Evolutionary conservation across 1,140 invertebrate genomes (phyloP).

Genomic region (Cotesia glomerata): DNA sequence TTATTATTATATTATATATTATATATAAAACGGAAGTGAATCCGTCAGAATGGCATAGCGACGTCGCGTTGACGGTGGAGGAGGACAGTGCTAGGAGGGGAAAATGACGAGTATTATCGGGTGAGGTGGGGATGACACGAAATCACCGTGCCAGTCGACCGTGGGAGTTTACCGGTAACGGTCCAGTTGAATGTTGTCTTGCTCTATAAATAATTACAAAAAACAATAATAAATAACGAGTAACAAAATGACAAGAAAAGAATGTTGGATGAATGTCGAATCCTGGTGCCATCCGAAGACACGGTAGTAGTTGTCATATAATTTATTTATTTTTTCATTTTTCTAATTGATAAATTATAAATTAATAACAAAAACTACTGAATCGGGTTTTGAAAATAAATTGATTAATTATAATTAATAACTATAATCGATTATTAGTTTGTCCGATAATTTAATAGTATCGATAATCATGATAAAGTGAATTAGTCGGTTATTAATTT

Average conservation of each 20-base stretch:
- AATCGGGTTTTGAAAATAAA: too few relatives aligned
- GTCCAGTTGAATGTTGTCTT: slow-evolving; percentile 26
- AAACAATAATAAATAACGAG: not conserved
- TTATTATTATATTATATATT: not conserved
- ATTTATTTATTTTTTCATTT: not conserved
- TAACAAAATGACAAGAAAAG: slow-evolving; percentile 32
- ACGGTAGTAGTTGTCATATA: slow-evolving; percentile 19
- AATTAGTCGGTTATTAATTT: too few relatives aligned
- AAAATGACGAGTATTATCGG: not conserved
- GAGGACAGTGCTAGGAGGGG: not conserved
- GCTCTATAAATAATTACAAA: not conserved
- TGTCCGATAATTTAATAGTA: not conserved
- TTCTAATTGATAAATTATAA: not conserved
- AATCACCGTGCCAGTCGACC: slow-evolving; percentile 41
- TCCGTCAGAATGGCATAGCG: slow-evolving; percentile 6
- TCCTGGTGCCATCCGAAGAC: slow-evolving; percentile 23
- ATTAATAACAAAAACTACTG: not conserved
- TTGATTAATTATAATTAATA: too few relatives aligned
- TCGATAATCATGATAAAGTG: too few relatives aligned
- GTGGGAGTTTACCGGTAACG: slow-evolving; percentile 31
- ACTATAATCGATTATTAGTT: not conserved
- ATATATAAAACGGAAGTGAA: not conserved
- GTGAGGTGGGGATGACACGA: slow-evolving; percentile 36
- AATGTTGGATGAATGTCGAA: slow-evolving; percentile 33
- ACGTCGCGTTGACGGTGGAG: slow-evolving; percentile 6